These are phyloP conservation scores for Drosophila ogumai DNA, from an alignment of 1,140 invertebrate genomes.

Conservation along the genomic window DNA sequence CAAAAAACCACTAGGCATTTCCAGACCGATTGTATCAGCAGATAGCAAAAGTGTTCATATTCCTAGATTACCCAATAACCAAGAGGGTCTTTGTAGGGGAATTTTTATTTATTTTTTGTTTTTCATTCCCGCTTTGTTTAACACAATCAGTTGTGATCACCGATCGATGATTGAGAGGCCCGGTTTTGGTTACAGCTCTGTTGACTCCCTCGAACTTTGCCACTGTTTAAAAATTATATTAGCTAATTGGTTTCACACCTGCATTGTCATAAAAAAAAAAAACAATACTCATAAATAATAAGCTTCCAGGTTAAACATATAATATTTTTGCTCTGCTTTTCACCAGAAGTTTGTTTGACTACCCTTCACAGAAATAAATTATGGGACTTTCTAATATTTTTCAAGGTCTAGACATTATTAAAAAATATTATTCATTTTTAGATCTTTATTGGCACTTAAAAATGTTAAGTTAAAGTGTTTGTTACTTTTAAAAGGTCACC, in stretches of 20 bases:
- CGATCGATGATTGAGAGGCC: conserved; percentile 9
- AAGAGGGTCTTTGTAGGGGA: conserved; percentile 5
- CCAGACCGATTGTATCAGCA: conserved; percentile 35
- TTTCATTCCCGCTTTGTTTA: conserved; percentile 1
- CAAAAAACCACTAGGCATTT: conserved; percentile 7
- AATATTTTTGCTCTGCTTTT: background rate
- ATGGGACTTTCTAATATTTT: background rate
- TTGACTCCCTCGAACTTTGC: background rate
- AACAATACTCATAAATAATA: background rate
- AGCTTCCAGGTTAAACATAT: background rate
- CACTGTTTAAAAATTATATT: background rate
- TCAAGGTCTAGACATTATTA: background rate
- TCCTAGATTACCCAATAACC: conserved; percentile 33
- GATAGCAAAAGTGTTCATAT: conserved; percentile 28
- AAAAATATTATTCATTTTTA: too few species aligned
- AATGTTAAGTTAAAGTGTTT: background rate
- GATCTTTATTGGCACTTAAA: too few species aligned
- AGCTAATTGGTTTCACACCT: conserved; percentile 4
- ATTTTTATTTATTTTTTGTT: conserved; percentile 6
- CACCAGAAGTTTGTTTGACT: background rate
- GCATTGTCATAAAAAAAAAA: background rate
- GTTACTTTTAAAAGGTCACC: background rate
- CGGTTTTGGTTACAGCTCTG: background rate
- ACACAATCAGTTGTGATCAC: conserved; percentile 3
- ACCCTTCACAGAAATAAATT: background rate